Evolutionary conservation across 1,140 invertebrate genomes (phyloP), one percentile per base, ranked within the genome.

Genomic region (Bombus impatiens): DNA sequence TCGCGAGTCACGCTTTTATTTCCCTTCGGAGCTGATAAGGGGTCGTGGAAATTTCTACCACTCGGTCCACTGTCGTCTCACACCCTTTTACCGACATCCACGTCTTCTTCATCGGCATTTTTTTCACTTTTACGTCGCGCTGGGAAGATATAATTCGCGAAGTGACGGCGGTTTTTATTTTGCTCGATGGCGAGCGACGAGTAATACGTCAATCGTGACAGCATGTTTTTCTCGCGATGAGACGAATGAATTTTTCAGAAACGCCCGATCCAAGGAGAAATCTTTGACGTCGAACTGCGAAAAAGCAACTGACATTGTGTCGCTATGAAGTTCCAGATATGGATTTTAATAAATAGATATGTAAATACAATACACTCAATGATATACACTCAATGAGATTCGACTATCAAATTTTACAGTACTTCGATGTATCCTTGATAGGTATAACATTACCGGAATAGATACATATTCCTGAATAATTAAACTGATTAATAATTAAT

Each of bases 201-300:
- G 77, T 84, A 85, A 85, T 85, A 80, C 68, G 77, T 85, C 83
- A 85, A 72, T 32, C 35, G 40, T 80, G 78, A 80, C 77, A 85
- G 77, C 40, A 18, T 28, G 40, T 57, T 59, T 59, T 65, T 9
- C 44, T 32, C 5, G 32, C 70, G 57, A 72, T 22, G 44, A 22
- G 65, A 18, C 57, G 77, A 74, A 85, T 80, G 77, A 85, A 74
- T 72, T 80, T 80, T 72, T 65, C 78, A 47, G 22, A 72, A 72
- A 72, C 28, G 53, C 22, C 6, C 12, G 25, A 22, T 6, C 25
- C 12, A 42, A 40, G 15, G 76, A 62, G n/a, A 18, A n/a, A 62
- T 42, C 76, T 9, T 22, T 37, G n/a, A 37, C 25, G 57, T 40
- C 13, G 28, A 6, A 28, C 13, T n/a, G 12, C 12, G 70, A 18